These are phyloP conservation scores for Indri indri DNA, from an alignment of 2,113 vertebrate species.

Conservation along the genomic window DNA sequence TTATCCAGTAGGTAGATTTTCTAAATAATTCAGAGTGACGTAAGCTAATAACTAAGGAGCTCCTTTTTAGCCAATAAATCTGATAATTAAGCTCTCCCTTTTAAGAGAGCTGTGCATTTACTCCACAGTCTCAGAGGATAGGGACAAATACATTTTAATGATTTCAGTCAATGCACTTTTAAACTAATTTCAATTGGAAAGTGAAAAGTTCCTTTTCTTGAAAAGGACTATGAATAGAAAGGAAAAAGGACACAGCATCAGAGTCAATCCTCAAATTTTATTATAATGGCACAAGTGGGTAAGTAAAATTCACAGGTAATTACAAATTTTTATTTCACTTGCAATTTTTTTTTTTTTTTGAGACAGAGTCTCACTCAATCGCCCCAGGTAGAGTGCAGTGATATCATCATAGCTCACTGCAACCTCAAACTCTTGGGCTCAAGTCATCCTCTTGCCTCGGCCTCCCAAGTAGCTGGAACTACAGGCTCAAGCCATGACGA, in stretches of 20 bases:
- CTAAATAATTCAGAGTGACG: not conserved
- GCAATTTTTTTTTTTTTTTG: not conserved
- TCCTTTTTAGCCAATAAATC: not conserved
- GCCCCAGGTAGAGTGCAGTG: too few relatives aligned
- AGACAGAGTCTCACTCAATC: too few relatives aligned
- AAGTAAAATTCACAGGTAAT: constrained; percentile 10
- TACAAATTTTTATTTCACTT: constrained; percentile 32
- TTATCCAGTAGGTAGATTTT: constrained; percentile 14
- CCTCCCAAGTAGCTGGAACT: too few relatives aligned
- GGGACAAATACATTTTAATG: constrained; percentile 11
- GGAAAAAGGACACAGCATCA: not conserved
- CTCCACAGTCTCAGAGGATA: not conserved
- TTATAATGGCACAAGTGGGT: not conserved
- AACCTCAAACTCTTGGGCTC: too few relatives aligned
- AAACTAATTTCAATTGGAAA: constrained; percentile 23
- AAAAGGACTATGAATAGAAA: not conserved
- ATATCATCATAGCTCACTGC: too few relatives aligned
- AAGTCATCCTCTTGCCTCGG: too few relatives aligned
- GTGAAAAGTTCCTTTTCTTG: not conserved
- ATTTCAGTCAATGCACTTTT: constrained; percentile 32
- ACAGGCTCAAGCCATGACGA: too few relatives aligned
- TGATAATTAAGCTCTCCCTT: not conserved
- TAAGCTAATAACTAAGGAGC: not conserved
- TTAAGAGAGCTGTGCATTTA: not conserved
- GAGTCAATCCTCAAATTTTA: not conserved